phyloP scores from a whole-genome alignment of 2,113 vertebrate species.

The Podarcis muralis region DNA sequence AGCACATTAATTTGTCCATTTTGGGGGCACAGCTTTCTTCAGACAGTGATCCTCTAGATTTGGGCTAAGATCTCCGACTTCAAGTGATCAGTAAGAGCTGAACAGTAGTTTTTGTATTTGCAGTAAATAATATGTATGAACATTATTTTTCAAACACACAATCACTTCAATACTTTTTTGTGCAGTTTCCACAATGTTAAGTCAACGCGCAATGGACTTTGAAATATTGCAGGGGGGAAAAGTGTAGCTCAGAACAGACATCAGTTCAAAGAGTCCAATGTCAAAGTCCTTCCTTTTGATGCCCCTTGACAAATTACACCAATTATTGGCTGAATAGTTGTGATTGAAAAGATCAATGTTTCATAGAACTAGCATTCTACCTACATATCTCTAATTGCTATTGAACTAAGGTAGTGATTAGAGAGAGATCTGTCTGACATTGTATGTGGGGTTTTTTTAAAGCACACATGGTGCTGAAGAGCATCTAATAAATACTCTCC shows the following conservation, averaged over 20 bases:
- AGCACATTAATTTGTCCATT: background rate
- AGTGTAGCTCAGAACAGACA: slow-evolving; percentile 63
- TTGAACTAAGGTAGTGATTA: slow-evolving; percentile 76
- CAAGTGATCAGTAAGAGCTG: slow-evolving; percentile 56
- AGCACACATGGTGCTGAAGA: slow-evolving; percentile 69
- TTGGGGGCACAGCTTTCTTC: background rate
- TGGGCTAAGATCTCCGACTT: slow-evolving; percentile 58
- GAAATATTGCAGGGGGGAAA: slow-evolving; percentile 36
- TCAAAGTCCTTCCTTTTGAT: slow-evolving; percentile 80
- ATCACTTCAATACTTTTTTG: slow-evolving; percentile 72
- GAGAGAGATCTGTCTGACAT: slow-evolving; percentile 77
- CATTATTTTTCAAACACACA: slow-evolving; percentile 61
- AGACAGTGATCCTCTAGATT: background rate
- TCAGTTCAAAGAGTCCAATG: slow-evolving; percentile 80
- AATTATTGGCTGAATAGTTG: slow-evolving; percentile 80
- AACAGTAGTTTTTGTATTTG: slow-evolving; percentile 56
- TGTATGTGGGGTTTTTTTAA: slow-evolving; percentile 68
- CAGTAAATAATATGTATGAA: slow-evolving; percentile 54
- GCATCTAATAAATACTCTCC: slow-evolving; percentile 74
- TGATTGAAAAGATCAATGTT: slow-evolving; percentile 79
- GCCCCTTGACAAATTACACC: slow-evolving; percentile 80
- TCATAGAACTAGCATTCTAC: slow-evolving; percentile 72
- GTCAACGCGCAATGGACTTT: slow-evolving; percentile 73
- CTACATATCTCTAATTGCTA: slow-evolving; percentile 77
- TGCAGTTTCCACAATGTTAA: slow-evolving; percentile 66